Base-by-base conservation (phyloP, 2,113 vertebrate genomes). In the Brevimyrus niger region DNA sequence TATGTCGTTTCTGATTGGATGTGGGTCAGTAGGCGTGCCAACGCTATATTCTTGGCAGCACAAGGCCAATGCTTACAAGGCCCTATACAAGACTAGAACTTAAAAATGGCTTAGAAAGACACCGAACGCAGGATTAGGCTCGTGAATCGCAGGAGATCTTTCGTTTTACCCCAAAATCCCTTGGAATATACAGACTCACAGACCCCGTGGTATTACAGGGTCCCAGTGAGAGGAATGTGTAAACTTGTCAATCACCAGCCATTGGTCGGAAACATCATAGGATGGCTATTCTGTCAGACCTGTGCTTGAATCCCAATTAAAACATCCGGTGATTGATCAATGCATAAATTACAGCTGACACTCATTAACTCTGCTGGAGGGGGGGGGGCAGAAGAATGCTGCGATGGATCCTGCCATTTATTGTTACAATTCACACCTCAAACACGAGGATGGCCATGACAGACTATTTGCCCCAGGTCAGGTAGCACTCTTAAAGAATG, bases 191-290 rank as follows among this genome's bases (percentile, higher is more conserved):
- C 5, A 69, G 27, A 31, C 61, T 69, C 27, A 69, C n/a, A 31
- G 61, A 3, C 10, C 3, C 27, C 31, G 3, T 80, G 73, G 35
- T 42, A 42, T 80, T 42, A 80, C 73, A 47, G 42, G 82, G 38
- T 44, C 76, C 76, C 76, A 82, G 15, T 23, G 35, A 44, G 5
- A 44, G 61, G 10, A 69, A 31, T 69, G 27, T 9, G 10, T 31
- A 13, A 69, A 31, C 27, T 69, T 31, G 61, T 13, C n/a, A 69
- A 31, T 69, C 61, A 69, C 31, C 35, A 80, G 35, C 73, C 15
- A 80, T 42, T 38, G 73, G 35, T 47, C 17, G 38, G 44, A 87
- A 87, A 38, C 90, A 42, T 90, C 86, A 90, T 89, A n/a, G n/a
- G 91, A 90, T 85, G 15, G 44, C 44, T 53, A 83, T 55, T 87